Conservation (phyloP, 2,113 vertebrate species). For the Lamprologus speciosus region DNA sequence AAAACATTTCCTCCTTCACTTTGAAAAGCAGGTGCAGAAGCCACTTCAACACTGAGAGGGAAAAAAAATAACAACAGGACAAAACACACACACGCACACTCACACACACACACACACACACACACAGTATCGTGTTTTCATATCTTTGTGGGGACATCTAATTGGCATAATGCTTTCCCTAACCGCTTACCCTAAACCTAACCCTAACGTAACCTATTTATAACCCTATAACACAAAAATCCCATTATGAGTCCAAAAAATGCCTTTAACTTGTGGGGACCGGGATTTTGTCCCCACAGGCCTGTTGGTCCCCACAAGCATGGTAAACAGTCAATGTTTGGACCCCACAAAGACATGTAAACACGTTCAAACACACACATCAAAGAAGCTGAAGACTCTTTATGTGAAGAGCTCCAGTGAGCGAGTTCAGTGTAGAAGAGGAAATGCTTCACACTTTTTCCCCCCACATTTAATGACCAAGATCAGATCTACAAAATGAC, state of each 20-base stretch:
- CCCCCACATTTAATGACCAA: background rate
- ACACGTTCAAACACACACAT: background rate
- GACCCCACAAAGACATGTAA: background rate
- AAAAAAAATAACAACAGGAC: background rate
- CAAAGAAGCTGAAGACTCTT: background rate
- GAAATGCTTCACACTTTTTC: background rate
- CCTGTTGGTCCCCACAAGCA: background rate
- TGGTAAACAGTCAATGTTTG: background rate
- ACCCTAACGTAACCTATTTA: background rate
- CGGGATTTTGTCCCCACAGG: background rate
- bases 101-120: background rate
- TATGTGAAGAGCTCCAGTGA: background rate
- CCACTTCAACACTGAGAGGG: background rate
- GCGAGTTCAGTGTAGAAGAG: background rate
- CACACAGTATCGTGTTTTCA: background rate
- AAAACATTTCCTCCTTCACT: constrained; percentile 44
- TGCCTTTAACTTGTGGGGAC: background rate
- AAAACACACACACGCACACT: background rate
- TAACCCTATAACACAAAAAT: rapidly evolving
- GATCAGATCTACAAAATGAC: background rate
- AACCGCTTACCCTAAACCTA: background rate
- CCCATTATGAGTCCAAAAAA: background rate
- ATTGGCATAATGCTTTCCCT: background rate
- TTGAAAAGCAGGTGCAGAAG: constrained; percentile 38
- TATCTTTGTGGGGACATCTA: background rate